These are phyloP conservation scores for Fragum fragum DNA, from an alignment of 2,888 invertebrate genomes.

Conservation along the genomic window DNA sequence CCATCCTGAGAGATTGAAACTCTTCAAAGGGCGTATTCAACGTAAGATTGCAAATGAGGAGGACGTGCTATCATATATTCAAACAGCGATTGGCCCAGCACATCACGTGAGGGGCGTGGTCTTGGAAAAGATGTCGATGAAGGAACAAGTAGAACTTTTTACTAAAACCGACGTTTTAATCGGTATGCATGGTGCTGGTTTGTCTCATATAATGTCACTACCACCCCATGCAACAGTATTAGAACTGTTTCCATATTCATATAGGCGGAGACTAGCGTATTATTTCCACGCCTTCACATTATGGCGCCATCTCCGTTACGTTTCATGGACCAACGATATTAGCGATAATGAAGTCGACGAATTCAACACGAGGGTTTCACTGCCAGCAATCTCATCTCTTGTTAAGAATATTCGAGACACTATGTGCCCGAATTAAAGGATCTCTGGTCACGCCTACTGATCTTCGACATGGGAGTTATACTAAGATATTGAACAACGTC, in stretches of 20 bases:
- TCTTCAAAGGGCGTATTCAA: constrained; percentile 47
- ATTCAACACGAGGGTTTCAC: constrained; percentile 19
- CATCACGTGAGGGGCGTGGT: constrained; percentile 41
- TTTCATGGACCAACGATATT: constrained; percentile 54
- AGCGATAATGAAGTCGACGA: constrained; percentile 40
- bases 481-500: no score
- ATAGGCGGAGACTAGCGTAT: constrained; percentile 38
- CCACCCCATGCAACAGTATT: constrained; percentile 56
- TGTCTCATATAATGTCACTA: constrained; percentile 50
- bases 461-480: no score
- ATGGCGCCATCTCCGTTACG: constrained; percentile 57
- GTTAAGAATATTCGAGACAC: constrained; percentile 15
- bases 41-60: constrained; percentile 59
- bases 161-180: constrained; percentile 54
- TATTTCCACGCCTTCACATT: constrained; percentile 60
- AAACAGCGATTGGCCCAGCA: constrained; percentile 28
- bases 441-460: no score
- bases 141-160: constrained; percentile 51
- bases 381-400: not conserved
- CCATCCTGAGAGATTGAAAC: constrained; percentile 52
- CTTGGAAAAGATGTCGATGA: constrained; percentile 53
- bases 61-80: constrained; percentile 33
- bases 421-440: constrained; percentile 4
- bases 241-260: constrained; percentile 62
- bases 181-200: constrained; percentile 69